Conservation (phyloP, 2,888 invertebrate genomes). For the Auanema freiburgensis region DNA sequence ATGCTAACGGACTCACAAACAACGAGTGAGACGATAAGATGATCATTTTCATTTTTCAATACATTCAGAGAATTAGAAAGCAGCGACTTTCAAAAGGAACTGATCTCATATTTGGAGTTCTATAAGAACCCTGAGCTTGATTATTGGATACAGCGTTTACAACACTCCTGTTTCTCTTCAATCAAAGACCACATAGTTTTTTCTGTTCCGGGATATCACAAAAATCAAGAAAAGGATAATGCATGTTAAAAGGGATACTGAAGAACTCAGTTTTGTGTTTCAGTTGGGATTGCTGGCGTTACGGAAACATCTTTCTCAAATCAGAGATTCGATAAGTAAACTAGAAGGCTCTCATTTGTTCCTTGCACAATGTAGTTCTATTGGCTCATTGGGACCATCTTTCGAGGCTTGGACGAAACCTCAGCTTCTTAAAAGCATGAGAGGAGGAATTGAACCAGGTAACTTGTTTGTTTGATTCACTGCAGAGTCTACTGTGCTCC, state of each 20-base stretch:
- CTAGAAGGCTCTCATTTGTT: slow-evolving; percentile 18
- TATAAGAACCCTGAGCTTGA: slow-evolving; percentile 14
- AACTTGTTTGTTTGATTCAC: not conserved
- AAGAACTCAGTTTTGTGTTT: slow-evolving; percentile 1
- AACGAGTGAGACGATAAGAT: too few relatives aligned
- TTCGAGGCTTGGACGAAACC: slow-evolving; percentile 76
- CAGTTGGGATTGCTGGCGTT: slow-evolving; percentile 27
- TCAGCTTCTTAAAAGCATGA: slow-evolving; percentile 74
- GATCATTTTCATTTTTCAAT: too few relatives aligned
- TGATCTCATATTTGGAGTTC: slow-evolving; percentile 26
- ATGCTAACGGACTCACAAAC: slow-evolving; percentile 23
- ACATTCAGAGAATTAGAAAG: not conserved
- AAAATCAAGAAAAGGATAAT: slow-evolving; percentile 15
- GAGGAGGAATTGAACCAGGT: slow-evolving; percentile 9
- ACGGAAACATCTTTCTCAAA: not conserved
- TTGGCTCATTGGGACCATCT: slow-evolving; percentile 73
- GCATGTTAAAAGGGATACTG: not conserved
- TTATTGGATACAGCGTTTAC: slow-evolving; percentile 30
- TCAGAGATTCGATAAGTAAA: not conserved
- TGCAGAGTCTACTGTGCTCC: not conserved
- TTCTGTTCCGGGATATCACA: slow-evolving; percentile 53
- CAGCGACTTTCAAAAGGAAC: slow-evolving; percentile 24
- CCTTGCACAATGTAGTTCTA: slow-evolving; percentile 51
- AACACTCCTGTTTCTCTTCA: slow-evolving; percentile 24
- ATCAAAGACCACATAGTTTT: slow-evolving; percentile 44